Base-by-base conservation (phyloP, 2,797 vertebrate species). In the Benthosema pterotum region DNA sequence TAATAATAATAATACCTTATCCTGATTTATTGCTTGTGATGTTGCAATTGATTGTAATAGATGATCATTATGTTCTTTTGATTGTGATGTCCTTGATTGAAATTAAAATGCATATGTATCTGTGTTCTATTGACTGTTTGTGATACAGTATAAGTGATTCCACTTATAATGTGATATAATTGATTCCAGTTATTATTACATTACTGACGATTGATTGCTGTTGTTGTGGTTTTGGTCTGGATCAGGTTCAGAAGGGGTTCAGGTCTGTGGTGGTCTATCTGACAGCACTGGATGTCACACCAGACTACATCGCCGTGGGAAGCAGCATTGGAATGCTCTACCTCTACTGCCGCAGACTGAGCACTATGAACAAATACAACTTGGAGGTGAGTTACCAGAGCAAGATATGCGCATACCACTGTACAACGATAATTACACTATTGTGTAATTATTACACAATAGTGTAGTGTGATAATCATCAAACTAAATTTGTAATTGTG, bases 251-350 rank as follows among this genome's bases (percentile, higher is more conserved):
- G 73, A 96, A 92, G 77, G 95, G 95, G 5, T 98, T 99, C 88
- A 93, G 96, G 45, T 96, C 97, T 0, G 71, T 98, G 1, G 72
- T 97, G 63, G 96, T 99, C n/a, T 98, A 98, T 78, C 93, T 99
- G 77, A 99, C 97, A 0, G 95, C 97, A 0, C 90, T 99, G 3
- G 97, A 99, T 80, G 91, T 93, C 88, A 99, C 90, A 79, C 90
- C 75, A 42, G 96, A 98, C 90, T 99, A 96, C 84, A 93, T 99
- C 66, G 97, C 97, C 0, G 94, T 99, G 72, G 97, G 97, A 69
- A 98, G 96, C 91, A 99, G 96, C 83, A 96, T 96, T 1, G 94
- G 97, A 1, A 98, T 98, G 97, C 91, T 99, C 8, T 99, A 99
- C 77, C 91, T 99, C 46, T 98, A 98, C 89, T 98, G 96, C 75